These are phyloP conservation scores for Asbolus verrucosus DNA, from an alignment of 1,140 invertebrate species.

Conservation along the genomic window DNA sequence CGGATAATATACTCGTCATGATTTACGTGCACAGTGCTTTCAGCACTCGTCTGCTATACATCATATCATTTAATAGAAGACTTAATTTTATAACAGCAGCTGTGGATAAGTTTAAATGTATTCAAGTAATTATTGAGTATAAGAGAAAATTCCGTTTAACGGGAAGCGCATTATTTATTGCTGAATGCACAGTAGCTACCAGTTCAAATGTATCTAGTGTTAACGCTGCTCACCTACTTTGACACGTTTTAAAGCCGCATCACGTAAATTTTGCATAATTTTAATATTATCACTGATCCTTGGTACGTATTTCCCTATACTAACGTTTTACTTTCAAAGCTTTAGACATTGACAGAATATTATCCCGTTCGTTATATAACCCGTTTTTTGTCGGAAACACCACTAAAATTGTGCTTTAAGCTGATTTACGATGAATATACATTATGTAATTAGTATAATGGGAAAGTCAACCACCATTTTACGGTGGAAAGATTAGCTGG, in stretches of 20 bases:
- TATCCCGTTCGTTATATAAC: background rate
- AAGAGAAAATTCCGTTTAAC: background rate
- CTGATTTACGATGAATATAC: too few species aligned
- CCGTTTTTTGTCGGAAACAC: background rate
- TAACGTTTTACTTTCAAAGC: conserved; percentile 9
- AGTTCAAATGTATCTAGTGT: background rate
- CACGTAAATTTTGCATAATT: conserved; percentile 39
- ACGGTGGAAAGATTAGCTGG: too few species aligned
- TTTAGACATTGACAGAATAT: conserved; percentile 10
- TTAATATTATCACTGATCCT: conserved; percentile 36
- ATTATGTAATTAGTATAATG: too few species aligned
- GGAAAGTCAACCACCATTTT: too few species aligned
- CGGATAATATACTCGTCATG: conserved; percentile 45
- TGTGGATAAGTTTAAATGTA: conserved; percentile 18
- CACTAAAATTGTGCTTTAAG: background rate
- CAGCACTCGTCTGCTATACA: conserved; percentile 24
- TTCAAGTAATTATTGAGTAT: background rate
- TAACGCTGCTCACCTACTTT: conserved; percentile 21
- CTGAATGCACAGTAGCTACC: background rate
- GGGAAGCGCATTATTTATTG: conserved; percentile 14
- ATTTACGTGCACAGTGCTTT: conserved; percentile 36
- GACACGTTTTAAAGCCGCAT: conserved; percentile 35
- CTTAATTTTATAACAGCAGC: conserved; percentile 34
- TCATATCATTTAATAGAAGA: conserved; percentile 38
- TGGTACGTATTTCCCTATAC: conserved; percentile 19